Conservation (phyloP, 2,797 vertebrate species). For the Smutsia temminckii region DNA sequence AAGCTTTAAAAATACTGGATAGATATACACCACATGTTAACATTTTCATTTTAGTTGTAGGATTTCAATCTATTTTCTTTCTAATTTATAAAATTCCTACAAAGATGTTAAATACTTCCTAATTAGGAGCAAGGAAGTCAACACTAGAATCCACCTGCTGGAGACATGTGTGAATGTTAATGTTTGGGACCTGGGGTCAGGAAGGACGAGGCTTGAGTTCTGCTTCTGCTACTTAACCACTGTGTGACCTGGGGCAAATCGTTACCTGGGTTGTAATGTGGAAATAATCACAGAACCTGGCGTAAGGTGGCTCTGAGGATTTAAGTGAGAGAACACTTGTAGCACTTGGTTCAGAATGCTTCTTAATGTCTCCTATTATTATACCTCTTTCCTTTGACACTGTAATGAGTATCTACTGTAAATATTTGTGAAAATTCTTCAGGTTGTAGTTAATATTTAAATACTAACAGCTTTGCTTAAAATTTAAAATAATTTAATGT, state of each 20-base stretch:
- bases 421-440: background rate
- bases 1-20: background rate
- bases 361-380: background rate
- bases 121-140: background rate
- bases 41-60: background rate
- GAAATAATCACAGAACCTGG: background rate
- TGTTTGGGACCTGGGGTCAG: background rate
- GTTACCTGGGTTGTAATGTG: background rate
- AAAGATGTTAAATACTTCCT: background rate
- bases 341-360: background rate
- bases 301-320: background rate
- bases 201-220: background rate
- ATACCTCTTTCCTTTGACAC: background rate
- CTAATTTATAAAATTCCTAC: background rate
- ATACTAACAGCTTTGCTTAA: background rate
- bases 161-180: background rate
- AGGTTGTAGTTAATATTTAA: background rate
- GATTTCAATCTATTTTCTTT: background rate
- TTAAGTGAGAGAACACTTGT: background rate
- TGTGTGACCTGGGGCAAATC: background rate
- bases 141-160: background rate
- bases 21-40: background rate
- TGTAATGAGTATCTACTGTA: background rate
- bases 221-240: background rate
- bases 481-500: constrained; percentile 1